Evolutionary conservation across 53 echinoderm and acorn worm species (phyloP).

Genomic region (Temnopleurus reevesii): DNA sequence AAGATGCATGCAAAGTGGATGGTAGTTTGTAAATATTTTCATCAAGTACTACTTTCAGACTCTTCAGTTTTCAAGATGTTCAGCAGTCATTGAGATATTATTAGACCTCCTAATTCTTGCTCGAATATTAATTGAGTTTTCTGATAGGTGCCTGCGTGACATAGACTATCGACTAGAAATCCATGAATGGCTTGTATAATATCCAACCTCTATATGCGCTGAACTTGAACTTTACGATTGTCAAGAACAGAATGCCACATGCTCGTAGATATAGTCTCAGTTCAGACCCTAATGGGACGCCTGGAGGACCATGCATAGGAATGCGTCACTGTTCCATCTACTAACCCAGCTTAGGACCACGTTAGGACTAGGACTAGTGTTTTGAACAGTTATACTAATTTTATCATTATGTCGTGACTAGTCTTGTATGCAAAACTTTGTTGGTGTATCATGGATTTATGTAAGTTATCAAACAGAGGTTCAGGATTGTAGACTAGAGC

Average conservation of each 20-base stretch:
- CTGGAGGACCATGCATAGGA: neutral
- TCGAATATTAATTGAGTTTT: neutral
- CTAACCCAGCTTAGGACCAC: neutral
- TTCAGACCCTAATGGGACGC: neutral
- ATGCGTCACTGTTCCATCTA: neutral
- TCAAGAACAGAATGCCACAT: conserved; percentile 47
- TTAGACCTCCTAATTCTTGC: too few species aligned
- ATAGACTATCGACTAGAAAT: conserved; percentile 14
- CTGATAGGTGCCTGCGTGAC: neutral
- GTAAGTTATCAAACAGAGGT: too few species aligned
- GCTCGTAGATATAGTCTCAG: neutral
- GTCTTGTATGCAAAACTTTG: neutral
- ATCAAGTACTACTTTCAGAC: too few species aligned
- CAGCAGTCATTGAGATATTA: too few species aligned
- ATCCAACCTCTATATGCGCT: conserved; percentile 42
- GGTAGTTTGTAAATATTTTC: too few species aligned
- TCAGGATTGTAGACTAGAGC: neutral
- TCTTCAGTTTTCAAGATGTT: too few species aligned
- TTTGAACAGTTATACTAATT: neutral
- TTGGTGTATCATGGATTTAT: neutral
- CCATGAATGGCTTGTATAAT: conserved; percentile 49
- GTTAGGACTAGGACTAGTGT: neutral
- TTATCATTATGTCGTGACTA: neutral
- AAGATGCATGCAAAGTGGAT: too few species aligned
- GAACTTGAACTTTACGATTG: conserved; percentile 45